A percentile compares a stretch with the other conserved stretches of the same genome.
Evolutionary conservation across 2,113 vertebrate genomes (phyloP).

Genomic region (Tretioscincus oriximinensis): DNA sequence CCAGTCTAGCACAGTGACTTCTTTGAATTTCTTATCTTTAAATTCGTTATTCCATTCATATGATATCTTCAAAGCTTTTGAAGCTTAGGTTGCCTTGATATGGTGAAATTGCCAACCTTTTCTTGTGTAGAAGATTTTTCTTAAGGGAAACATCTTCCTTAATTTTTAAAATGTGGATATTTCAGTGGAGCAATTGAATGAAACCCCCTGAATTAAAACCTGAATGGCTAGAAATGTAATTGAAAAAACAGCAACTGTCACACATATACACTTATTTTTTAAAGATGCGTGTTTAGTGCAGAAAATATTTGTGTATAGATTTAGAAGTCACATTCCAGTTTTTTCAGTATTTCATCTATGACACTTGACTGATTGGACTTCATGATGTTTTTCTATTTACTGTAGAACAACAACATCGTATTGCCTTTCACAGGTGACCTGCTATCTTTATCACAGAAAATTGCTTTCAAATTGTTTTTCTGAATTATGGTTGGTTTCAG

Average conservation of each 20-base stretch:
- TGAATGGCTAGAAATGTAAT: not conserved
- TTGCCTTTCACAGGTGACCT: slow-evolving; percentile 53
- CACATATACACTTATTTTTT: not conserved
- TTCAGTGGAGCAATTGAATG: not conserved
- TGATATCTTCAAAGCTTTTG: not conserved
- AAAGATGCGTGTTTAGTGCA: not conserved
- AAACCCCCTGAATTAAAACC: not conserved
- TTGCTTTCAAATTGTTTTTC: slow-evolving; percentile 46
- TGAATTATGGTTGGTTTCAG: slow-evolving; percentile 38
- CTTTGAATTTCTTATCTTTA: no score
- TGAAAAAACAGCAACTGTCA: not conserved
- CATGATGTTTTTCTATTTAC: slow-evolving; percentile 48
- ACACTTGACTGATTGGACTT: slow-evolving; percentile 40
- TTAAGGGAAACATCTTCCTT: not conserved
- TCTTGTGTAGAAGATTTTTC: not conserved
- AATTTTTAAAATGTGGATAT: not conserved
- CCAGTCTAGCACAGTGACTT: no score
- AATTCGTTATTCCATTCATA: not conserved
- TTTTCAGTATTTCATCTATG: slow-evolving; percentile 7
- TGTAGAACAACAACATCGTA: slow-evolving; percentile 50
- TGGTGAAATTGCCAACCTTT: not conserved
- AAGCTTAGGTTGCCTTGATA: not conserved
- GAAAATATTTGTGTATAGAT: not conserved
- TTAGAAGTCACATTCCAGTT: not conserved
- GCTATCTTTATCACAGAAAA: slow-evolving; percentile 55